phyloP scores from a whole-genome alignment of 2,113 vertebrate genomes.

The Chionis minor region DNA sequence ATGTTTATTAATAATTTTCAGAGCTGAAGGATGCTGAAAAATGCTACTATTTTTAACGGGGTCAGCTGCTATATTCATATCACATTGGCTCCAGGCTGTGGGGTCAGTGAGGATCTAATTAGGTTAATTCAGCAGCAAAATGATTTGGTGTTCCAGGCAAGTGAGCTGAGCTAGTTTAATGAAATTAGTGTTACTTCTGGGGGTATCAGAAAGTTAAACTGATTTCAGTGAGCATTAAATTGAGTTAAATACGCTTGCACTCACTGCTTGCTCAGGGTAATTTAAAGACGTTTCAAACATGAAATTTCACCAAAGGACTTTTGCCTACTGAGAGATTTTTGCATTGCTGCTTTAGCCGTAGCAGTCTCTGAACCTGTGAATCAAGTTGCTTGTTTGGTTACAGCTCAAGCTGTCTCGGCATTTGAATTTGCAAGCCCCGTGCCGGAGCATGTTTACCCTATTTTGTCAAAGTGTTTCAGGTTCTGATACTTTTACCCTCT shows the following conservation, averaged over 20 bases:
- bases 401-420: neutral
- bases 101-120: neutral
- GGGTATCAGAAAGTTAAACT: neutral
- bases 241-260: neutral
- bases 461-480: neutral
- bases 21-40: neutral
- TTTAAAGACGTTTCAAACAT: neutral
- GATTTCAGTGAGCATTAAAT: neutral
- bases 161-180: neutral
- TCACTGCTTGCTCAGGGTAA: neutral
- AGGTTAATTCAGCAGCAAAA: neutral
- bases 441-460: neutral
- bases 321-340: neutral
- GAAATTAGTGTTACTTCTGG: neutral
- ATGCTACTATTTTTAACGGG: neutral
- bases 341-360: neutral
- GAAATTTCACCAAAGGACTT: neutral
- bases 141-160: neutral
- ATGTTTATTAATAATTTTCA: neutral
- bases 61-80: neutral
- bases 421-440: neutral
- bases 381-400: neutral
- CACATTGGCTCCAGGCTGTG: neutral
- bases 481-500: neutral
- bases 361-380: neutral